These are phyloP conservation scores for Pollimyrus isidori DNA, from an alignment of 2,113 vertebrate species.

Conservation along the genomic window DNA sequence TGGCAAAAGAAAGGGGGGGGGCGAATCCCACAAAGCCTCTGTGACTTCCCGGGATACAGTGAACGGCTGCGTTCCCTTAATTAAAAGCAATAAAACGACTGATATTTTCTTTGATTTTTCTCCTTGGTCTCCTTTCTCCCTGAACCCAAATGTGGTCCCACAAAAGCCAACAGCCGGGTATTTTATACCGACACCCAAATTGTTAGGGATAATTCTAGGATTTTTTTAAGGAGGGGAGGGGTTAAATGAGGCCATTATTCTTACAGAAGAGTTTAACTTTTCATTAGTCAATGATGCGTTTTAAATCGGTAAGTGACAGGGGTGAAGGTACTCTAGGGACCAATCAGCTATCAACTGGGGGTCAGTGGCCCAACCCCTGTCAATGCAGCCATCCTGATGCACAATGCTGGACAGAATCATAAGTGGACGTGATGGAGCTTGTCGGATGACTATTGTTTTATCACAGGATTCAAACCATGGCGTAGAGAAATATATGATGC, in stretches of 20 bases:
- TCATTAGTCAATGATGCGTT: neutral
- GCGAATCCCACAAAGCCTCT: neutral
- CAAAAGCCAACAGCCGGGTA: slow-evolving; percentile 1
- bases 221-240: neutral
- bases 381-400: neutral
- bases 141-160: neutral
- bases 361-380: neutral
- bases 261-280: neutral
- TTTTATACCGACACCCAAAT: slow-evolving; percentile 16
- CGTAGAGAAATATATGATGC: neutral
- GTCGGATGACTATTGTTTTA: slow-evolving; percentile 6
- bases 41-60: neutral
- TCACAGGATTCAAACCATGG: neutral
- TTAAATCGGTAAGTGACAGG: neutral
- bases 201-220: neutral
- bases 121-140: neutral
- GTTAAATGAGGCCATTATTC: neutral
- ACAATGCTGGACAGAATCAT: neutral
- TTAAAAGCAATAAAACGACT: slow-evolving; percentile 23
- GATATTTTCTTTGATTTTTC: slow-evolving; percentile 18
- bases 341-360: neutral
- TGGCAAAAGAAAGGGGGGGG: neutral
- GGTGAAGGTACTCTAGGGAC: neutral
- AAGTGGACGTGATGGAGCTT: neutral
- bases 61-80: slow-evolving; percentile 10